Evolutionary conservation across 2,113 vertebrate species (phyloP).

Genomic region (Tautogolabrus adspersus): DNA sequence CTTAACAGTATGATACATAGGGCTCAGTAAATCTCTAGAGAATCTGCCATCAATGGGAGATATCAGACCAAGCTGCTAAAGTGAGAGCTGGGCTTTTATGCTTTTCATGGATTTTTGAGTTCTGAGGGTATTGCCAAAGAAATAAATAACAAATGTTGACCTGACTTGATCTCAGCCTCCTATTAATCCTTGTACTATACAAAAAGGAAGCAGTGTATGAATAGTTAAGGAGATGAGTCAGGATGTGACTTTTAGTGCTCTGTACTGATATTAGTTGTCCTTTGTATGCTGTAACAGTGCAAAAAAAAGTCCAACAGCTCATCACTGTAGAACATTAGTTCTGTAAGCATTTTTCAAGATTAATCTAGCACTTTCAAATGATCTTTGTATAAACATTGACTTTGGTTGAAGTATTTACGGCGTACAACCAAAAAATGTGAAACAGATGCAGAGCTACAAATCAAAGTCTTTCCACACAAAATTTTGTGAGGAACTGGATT

Average conservation of each 20-base stretch:
- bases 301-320: not conserved
- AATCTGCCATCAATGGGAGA: slow-evolving; percentile 18
- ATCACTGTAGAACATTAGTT: not conserved
- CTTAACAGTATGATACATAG: slow-evolving; percentile 25
- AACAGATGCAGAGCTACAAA: slow-evolving; percentile 30
- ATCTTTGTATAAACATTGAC: not conserved
- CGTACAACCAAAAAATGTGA: slow-evolving; percentile 16
- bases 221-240: slow-evolving; percentile 10
- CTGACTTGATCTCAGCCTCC: slow-evolving; percentile 38
- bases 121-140: slow-evolving; percentile 27
- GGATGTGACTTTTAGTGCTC: slow-evolving; percentile 12
- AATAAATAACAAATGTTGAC: slow-evolving; percentile 38
- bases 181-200: slow-evolving; percentile 38
- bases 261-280: slow-evolving; percentile 1
- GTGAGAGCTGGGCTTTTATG: slow-evolving; percentile 30
- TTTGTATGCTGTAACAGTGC: not conserved
- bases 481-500: slow-evolving; percentile 28
- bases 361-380: not conserved
- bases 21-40: slow-evolving; percentile 10
- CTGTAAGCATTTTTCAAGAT: not conserved
- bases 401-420: slow-evolving; percentile 12
- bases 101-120: slow-evolving; percentile 34
- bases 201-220: slow-evolving; percentile 25
- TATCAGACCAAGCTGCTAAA: slow-evolving; percentile 30
- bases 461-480: slow-evolving; percentile 21